Evolutionary conservation across 2,888 invertebrate genomes (phyloP), one percentile per base, ranked within the genome.

Genomic region (Drosophila monieri): DNA sequence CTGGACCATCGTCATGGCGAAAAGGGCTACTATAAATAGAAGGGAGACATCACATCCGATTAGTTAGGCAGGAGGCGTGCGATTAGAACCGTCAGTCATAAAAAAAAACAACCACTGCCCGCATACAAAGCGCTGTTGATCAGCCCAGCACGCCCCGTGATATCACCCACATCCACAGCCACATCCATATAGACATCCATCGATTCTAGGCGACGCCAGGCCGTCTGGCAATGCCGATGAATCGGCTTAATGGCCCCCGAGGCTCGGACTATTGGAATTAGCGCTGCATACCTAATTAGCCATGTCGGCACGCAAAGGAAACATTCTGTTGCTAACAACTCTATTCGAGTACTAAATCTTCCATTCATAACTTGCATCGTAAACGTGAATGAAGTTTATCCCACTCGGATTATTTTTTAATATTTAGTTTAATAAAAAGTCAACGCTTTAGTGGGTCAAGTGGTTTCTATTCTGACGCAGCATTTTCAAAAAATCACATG

Each of bases 1-100:
- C 71, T 88, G 86, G 64, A 89, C 88, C 78, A 90, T 51, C 10
- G 89, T 83, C 59, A 90, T 60, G 47, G 88, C 85, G 39, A 85
- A 84, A 21, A 91, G 64, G 49, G 88, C 87, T 69, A 90, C 90
- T 90, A 62, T 56, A 80, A 76, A 76, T 66, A 78, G 52, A 67
- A n/a, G 41, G 55, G 51, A 47, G 66, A 47, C 23, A 46, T 61
- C 60, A 43, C 35, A 56, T 46, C 46, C 41, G 9, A 53, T 73
- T 73, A 73, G 58, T 71, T 43, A 77, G 68, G 53, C 79, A 62
- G 48, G 39, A 67, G 64, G 58, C 78, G 64, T 83, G 35, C 49
- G 30, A 67, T 27, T 18, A 47, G 73, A 55, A 58, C 59, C n/a
- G 35, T 35, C 35, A 35, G 21, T 41, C 8, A 18, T n/a, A 18